Base-by-base conservation (phyloP, 2,113 vertebrate species). In the Pungitius pungitius region DNA sequence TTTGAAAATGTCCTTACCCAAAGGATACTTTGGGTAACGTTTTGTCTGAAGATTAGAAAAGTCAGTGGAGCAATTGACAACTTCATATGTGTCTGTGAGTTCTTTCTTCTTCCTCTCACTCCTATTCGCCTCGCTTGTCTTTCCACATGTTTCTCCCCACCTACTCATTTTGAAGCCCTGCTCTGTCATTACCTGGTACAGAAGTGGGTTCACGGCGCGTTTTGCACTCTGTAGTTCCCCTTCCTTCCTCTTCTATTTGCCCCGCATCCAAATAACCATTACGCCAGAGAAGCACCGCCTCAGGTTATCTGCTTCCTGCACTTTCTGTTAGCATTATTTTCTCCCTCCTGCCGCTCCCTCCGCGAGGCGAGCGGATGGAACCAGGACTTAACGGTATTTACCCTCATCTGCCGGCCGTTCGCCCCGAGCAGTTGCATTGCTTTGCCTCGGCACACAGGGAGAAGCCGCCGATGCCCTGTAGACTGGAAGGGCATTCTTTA, bases 121-220 rank as follows among this genome's bases (percentile, higher is more conserved):
- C 61, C 68, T 58, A 33, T 83, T 87, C 86, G 80, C 83, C 73
- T 80, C 54, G 17, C 78, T 85, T 43, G 56, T 87, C 82, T 84
- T 69, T 90, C 84, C 74, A 57, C 81, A 60, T 66, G 45, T 67
- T 82, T 63, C 64, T 37, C n/a, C 45, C 13, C 63, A 69, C 85
- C 89, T 80, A 80, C 78, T 93, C 82, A 90, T 92, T 92, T 91
- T n/a, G 24, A 26, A 67, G n/a, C 82, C 30, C 45, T 61, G 78
- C 86, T 86, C 83, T 92, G 75, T 90, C 83, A 90, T 91, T 93
- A 92, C 86, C 85, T 90, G 83, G 49, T 51, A 79, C 37, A 22
- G 81, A 82, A 82, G 85, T 81, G 73, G 77, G 70, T 74, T 76
- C 22, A 20, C 14, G 60, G 82, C 73, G 77, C 37, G 8, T 73